Evolutionary conservation across 2,888 invertebrate species (phyloP), one percentile per base, ranked within the genome.

Genomic region (Tigriopus californicus): DNA sequence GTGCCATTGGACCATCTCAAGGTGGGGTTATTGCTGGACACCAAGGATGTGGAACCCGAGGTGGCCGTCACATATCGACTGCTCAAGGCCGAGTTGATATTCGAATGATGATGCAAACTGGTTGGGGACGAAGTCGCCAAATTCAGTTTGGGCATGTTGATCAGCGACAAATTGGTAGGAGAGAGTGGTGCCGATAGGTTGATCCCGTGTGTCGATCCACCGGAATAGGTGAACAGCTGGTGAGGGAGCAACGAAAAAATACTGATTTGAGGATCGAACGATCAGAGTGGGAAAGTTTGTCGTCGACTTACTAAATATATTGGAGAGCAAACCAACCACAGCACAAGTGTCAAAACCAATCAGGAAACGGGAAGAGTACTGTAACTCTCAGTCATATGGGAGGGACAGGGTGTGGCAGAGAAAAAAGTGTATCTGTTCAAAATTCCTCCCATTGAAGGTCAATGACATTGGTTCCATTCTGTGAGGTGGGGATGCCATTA

Each of bases 141-240:
- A 64, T 81, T 79, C 67, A 80, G 79, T 69, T 76, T 70, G 64
- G 84, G 80, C 62, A 86, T 85, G 40, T 77, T 73, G 69, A 88
- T 84, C 69, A 88, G 77, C 70, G 83, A 85, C 69, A 88, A 77
- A 69, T 86, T 87, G 67, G 87, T 86, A 66, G 88, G 87, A 70
- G 85, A 86, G 71, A 88, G 85, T 67, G 86, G 85, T 64, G 87
- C 87, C 66, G 75, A 74, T 70, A 86, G 81, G 78, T 85, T 82
- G 18, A 61, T 63, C 13, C 62, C 62, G 10, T 63, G 63, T 24
- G 62, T 62, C 61, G 63, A 61, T 61, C 72, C 76, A 63, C 80
- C 79, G 64, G 90, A 85, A 74, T 92, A 92, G 66, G 86, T 88
- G 77, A 92, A 88, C 68, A 94, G 82, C 92, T 92, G 78, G 13